Percentiles rank a stretch among this genome's conserved stretches.
Evolutionary conservation across 2,797 vertebrate genomes (phyloP).

Genomic region (Xyrichtys novacula): DNA sequence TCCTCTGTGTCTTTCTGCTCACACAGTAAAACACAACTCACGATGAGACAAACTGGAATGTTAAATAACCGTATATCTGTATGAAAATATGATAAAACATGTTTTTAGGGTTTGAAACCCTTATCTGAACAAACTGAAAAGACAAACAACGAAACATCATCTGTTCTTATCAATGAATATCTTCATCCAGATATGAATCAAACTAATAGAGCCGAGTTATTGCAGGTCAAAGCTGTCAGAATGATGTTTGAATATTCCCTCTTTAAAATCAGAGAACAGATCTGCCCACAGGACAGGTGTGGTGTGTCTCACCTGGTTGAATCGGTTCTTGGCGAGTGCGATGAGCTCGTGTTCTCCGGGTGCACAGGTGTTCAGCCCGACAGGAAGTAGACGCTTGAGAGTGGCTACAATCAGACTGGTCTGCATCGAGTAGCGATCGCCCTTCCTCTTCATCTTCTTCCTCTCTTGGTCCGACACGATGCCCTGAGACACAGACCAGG

Average conservation of each 20-base stretch:
- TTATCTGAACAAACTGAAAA: too few species aligned
- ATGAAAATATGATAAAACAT: too few species aligned
- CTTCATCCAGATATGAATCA: too few species aligned
- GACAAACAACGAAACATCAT: too few species aligned
- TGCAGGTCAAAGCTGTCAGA: too few species aligned
- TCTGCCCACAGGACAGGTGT: neutral
- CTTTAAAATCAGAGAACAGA: neutral
- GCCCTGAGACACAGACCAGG: constrained; percentile 79
- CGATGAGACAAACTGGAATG: too few species aligned
- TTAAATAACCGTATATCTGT: too few species aligned
- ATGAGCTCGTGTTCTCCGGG: constrained; percentile 96
- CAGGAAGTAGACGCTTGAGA: constrained; percentile 93
- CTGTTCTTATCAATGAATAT: too few species aligned
- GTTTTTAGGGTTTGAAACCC: too few species aligned
- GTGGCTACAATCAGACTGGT: constrained; percentile 96
- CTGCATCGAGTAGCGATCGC: constrained; percentile 94
- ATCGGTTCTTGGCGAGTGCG: constrained; percentile 91
- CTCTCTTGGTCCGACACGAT: constrained; percentile 95
- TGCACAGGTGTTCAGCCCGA: constrained; percentile 94
- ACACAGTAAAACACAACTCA: constrained; percentile 9
- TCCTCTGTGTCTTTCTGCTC: constrained; percentile 96
- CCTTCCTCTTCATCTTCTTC: constrained; percentile 95
- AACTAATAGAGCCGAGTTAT: too few species aligned
- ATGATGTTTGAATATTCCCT: too few species aligned
- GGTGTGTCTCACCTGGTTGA: constrained; percentile 86